Evolutionary conservation across 2,888 invertebrate genomes (phyloP).

Genomic region (Smittia aterrima): DNA sequence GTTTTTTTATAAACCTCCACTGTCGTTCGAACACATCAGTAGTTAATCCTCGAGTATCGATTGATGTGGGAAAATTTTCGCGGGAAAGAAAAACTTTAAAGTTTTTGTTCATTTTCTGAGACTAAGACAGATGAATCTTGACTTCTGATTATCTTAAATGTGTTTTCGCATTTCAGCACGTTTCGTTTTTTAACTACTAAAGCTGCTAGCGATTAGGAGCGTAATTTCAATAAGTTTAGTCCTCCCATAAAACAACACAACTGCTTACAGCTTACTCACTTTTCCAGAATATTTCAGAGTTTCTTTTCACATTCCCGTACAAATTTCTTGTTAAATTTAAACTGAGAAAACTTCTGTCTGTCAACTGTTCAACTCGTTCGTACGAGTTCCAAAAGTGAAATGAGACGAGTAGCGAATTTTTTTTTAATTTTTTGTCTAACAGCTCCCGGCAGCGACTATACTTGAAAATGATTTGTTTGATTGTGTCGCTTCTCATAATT

Average conservation of each 20-base stretch:
- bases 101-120: no score
- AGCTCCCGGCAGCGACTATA: not conserved
- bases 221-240: not conserved
- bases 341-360: not conserved
- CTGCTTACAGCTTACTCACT: not conserved
- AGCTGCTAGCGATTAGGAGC: not conserved
- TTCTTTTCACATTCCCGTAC: not conserved
- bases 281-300: not conserved
- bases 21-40: no score
- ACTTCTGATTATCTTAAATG: no score
- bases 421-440: conserved; percentile 27
- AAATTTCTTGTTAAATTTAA: not conserved
- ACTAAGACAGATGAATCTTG: no score
- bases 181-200: no score
- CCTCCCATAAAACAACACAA: no score
- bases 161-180: no score
- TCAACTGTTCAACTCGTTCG: not conserved
- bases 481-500: conserved; percentile 40
- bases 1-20: no score
- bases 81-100: no score
- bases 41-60: no score
- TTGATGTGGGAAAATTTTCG: no score
- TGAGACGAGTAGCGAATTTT: conserved; percentile 22
- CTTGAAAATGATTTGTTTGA: conserved; percentile 35
- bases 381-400: not conserved